A percentile compares a stretch with the other conserved stretches of the same genome.
Conservation (phyloP, 1,140 invertebrate species). For the Nymphalis io region DNA sequence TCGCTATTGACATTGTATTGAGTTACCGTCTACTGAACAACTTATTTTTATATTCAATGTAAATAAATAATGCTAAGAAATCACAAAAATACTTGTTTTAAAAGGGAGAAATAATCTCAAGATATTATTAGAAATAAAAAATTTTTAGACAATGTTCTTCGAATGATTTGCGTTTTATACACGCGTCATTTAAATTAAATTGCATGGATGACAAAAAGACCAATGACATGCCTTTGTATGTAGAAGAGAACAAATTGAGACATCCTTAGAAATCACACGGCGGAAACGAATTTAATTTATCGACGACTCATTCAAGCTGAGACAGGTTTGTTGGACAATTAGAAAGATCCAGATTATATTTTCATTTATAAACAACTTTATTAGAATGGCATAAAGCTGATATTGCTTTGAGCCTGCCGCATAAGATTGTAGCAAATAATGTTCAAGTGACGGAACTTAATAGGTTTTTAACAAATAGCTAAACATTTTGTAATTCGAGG, state of each 20-base stretch:
- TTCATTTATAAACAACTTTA: slow-evolving; percentile 17
- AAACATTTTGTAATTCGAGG: slow-evolving; percentile 77
- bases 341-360: slow-evolving; percentile 47
- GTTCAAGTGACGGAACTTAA: slow-evolving; percentile 72
- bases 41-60: slow-evolving; percentile 47
- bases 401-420: slow-evolving; percentile 22
- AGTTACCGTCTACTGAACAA: slow-evolving; percentile 58
- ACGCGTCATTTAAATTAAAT: slow-evolving; percentile 42
- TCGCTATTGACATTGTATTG: slow-evolving; percentile 72
- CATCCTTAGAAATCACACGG: slow-evolving; percentile 71
- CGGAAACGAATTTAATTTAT: slow-evolving; percentile 80
- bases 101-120: not conserved
- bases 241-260: slow-evolving; percentile 77
- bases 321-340: slow-evolving; percentile 73
- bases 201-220: slow-evolving; percentile 36
- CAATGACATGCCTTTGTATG: slow-evolving; percentile 49
- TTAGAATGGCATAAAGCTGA: slow-evolving; percentile 26
- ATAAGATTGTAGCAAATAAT: slow-evolving; percentile 41
- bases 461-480: slow-evolving; percentile 79
- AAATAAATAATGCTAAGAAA: slow-evolving; percentile 21
- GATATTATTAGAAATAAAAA: too few species aligned
- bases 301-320: slow-evolving; percentile 71
- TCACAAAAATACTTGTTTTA: not conserved
- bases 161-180: slow-evolving; percentile 25
- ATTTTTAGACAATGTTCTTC: slow-evolving; percentile 7